A percentile compares a stretch with the other conserved stretches of the same genome.
Conservation (phyloP, 2,888 invertebrate genomes). For the Cetonia aurata region DNA sequence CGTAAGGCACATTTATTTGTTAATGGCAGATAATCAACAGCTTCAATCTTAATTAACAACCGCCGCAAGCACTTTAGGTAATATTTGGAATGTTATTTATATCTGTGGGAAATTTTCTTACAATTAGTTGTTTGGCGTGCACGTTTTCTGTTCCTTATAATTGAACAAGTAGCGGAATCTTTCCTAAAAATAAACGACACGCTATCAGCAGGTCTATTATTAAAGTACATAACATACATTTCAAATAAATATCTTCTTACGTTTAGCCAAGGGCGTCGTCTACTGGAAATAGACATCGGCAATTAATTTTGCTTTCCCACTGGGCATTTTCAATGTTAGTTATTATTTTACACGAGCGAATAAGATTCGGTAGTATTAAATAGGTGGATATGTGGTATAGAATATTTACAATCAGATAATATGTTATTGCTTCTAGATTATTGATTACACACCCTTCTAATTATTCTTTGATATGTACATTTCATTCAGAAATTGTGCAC, state of each 20-base stretch:
- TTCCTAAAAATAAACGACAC: conserved; percentile 15
- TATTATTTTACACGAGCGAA: conserved; percentile 10
- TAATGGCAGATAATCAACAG: too few species aligned
- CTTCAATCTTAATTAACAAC: conserved; percentile 2
- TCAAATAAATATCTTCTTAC: background rate
- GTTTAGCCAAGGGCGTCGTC: too few species aligned
- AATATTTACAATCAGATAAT: conserved; percentile 14
- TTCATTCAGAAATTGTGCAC: too few species aligned
- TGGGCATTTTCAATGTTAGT: conserved; percentile 8
- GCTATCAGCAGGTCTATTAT: conserved; percentile 18
- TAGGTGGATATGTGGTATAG: conserved; percentile 13
- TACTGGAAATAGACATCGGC: background rate
- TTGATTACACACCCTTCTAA: too few species aligned
- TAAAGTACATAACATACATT: conserved; percentile 5
- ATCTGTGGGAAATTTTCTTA: background rate
- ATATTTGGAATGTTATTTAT: background rate
- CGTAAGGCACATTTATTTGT: too few species aligned
- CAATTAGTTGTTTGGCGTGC: background rate
- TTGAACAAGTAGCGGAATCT: background rate
- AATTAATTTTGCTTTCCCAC: conserved; percentile 15
- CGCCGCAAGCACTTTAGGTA: conserved; percentile 1
- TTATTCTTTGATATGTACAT: too few species aligned
- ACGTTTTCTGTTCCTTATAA: background rate
- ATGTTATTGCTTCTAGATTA: conserved; percentile 1
- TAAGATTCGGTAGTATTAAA: background rate